A percentile compares a stretch with the other conserved stretches of the same genome.
Evolutionary conservation across 2,797 vertebrate species (phyloP).

Genomic region (Gymnoscopelus braueri): DNA sequence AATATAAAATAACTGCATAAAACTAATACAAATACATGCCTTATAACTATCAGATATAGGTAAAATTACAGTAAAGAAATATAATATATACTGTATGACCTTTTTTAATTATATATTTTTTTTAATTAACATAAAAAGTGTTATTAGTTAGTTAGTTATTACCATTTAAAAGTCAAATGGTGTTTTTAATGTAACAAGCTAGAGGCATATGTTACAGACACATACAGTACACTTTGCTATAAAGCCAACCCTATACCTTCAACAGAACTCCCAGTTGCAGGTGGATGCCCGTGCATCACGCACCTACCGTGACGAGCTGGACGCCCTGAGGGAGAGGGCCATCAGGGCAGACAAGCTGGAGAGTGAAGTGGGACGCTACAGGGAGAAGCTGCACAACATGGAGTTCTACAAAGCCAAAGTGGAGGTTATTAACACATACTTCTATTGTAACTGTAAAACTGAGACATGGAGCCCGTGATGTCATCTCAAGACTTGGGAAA

Average conservation of each 20-base stretch:
- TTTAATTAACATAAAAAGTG: too few species aligned
- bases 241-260: constrained; percentile 12
- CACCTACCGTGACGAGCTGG: constrained; percentile 91
- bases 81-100: too few species aligned
- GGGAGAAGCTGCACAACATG: constrained; percentile 91
- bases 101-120: too few species aligned
- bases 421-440: constrained; percentile 78
- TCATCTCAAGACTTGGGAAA: background rate
- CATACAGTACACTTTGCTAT: background rate
- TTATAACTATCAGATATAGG: too few species aligned
- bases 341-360: constrained; percentile 93
- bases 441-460: background rate
- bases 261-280: constrained; percentile 89
- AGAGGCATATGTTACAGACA: background rate
- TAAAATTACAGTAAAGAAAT: too few species aligned
- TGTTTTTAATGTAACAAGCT: too few species aligned
- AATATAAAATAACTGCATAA: too few species aligned
- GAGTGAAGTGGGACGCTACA: constrained; percentile 91
- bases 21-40: too few species aligned
- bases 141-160: too few species aligned
- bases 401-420: constrained; percentile 94
- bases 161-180: too few species aligned
- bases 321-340: constrained; percentile 90
- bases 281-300: constrained; percentile 90
- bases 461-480: background rate